Conservation (phyloP, 2,113 vertebrate genomes). For the Puma concolor region DNA sequence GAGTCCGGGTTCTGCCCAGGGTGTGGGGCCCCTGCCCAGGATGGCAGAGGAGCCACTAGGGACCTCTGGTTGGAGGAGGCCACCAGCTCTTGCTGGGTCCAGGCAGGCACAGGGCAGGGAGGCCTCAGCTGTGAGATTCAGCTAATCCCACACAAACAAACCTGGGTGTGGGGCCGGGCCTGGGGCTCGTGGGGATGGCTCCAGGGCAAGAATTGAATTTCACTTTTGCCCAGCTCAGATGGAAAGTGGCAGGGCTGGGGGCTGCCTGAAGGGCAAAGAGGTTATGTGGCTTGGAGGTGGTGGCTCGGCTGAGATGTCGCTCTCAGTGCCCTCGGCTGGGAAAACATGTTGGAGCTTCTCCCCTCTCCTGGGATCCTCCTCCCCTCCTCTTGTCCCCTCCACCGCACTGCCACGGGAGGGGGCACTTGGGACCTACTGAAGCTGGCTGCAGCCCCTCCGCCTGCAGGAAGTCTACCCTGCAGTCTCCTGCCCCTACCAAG, state of each 20-base stretch:
- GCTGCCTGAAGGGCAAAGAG: slow-evolving; percentile 79
- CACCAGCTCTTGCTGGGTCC: background rate
- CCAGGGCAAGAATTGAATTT: slow-evolving; percentile 81
- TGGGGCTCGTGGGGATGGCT: slow-evolving; percentile 70
- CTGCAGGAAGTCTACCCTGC: background rate
- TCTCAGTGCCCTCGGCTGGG: slow-evolving; percentile 67
- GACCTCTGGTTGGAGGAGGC: background rate
- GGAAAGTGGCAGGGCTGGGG: slow-evolving; percentile 80
- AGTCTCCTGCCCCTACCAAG: background rate
- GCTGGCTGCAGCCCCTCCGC: background rate
- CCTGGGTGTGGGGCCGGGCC: slow-evolving; percentile 53
- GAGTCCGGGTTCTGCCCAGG: background rate
- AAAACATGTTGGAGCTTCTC: slow-evolving; percentile 83
- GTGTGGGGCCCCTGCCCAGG: background rate
- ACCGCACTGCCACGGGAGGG: background rate
- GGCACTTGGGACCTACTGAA: background rate
- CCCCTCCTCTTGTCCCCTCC: slow-evolving; percentile 24
- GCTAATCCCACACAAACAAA: slow-evolving; percentile 81
- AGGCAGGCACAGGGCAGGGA: background rate
- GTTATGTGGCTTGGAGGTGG: slow-evolving; percentile 82
- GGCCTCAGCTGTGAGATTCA: background rate
- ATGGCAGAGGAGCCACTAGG: background rate
- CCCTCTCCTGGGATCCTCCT: slow-evolving; percentile 47
- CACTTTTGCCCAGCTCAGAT: slow-evolving; percentile 79
- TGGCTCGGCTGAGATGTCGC: slow-evolving; percentile 80